Conservation (phyloP, 1,140 invertebrate species). For the Drosophila mayri region DNA sequence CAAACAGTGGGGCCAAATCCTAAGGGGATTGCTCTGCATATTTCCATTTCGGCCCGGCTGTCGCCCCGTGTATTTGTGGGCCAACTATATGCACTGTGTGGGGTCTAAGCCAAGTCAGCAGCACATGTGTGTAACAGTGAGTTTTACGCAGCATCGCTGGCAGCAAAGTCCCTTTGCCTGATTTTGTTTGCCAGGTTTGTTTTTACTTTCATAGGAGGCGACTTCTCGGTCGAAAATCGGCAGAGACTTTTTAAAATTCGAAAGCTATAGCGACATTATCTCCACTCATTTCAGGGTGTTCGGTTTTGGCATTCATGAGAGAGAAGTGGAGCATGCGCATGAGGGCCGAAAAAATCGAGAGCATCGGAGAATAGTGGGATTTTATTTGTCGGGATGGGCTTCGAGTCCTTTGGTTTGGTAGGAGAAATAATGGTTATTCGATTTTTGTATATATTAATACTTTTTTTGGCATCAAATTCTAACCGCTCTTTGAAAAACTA, state of each 20-base stretch:
- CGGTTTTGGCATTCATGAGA: slow-evolving; percentile 32
- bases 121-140: slow-evolving; percentile 26
- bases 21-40: slow-evolving; percentile 52
- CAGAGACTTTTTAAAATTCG: slow-evolving; percentile 2
- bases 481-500: no score
- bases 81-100: slow-evolving; percentile 38
- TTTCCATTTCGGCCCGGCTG: slow-evolving; percentile 35
- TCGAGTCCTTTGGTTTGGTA: not conserved
- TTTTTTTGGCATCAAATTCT: not conserved
- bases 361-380: slow-evolving; percentile 14
- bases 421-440: slow-evolving; percentile 7
- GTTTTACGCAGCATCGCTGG: slow-evolving; percentile 44
- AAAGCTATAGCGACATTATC: slow-evolving; percentile 49
- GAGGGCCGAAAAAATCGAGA: not conserved
- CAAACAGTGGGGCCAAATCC: slow-evolving; percentile 60
- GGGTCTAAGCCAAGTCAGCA: slow-evolving; percentile 39
- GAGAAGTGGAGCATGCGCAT: slow-evolving; percentile 3
- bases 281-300: slow-evolving; percentile 36
- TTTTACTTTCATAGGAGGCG: slow-evolving; percentile 52
- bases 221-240: not conserved
- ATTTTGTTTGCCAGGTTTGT: slow-evolving; percentile 50
- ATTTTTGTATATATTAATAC: not conserved
- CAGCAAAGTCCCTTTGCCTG: slow-evolving; percentile 49
- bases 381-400: slow-evolving; percentile 1
- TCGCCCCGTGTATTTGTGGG: slow-evolving; percentile 30